Base-by-base conservation (phyloP, 2,888 invertebrate genomes). In the Zaprionus obscuricornis region DNA sequence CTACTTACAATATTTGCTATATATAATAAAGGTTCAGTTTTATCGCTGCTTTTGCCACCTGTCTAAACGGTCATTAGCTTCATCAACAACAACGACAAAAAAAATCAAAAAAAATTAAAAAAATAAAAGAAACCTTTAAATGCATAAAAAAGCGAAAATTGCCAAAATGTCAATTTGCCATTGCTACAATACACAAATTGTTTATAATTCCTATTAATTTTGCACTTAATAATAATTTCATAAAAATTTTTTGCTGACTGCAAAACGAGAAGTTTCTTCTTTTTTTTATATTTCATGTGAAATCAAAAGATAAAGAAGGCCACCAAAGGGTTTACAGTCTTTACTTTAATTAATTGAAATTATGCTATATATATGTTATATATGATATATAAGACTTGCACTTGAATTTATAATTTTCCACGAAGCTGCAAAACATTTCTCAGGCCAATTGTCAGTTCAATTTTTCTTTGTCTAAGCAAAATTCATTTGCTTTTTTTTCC, bases 161-260 rank as follows among this genome's bases (percentile, higher is more conserved):
- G n/a, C 40, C 45, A 69, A 69, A 54, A 20, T 52, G 57, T n/a
- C 42, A 39, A 56, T 42, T 26, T 36, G 26, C 13, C 27, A 56
- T 46, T 31, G 51, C n/a, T 55, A 52, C 50, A 47, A 40, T 56
- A n/a, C 11, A 10, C 22, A 24, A 60, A 68, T 64, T 72, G 56
- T 62, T 69, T 47, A 54, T 49, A 67, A 67, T 81, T 81, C 85
- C 60, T 59, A 60, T 71, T 85, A 81, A 86, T 63, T 81, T 59
- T 62, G 66, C 56, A 65, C 57, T 74, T 65, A 66, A 52, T 63
- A 71, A 71, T 78, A 82, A 74, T 64, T 62, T 34, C 14, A 54
- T 34, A 60, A 46, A 46, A 22, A 42, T 57, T 63, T 62, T 58
- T 46, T 76, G 79, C 78, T 78, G 78, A 78, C 72, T 6, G 14